Conservation (phyloP, 1,140 invertebrate genomes). For the Chelonus insularis region DNA sequence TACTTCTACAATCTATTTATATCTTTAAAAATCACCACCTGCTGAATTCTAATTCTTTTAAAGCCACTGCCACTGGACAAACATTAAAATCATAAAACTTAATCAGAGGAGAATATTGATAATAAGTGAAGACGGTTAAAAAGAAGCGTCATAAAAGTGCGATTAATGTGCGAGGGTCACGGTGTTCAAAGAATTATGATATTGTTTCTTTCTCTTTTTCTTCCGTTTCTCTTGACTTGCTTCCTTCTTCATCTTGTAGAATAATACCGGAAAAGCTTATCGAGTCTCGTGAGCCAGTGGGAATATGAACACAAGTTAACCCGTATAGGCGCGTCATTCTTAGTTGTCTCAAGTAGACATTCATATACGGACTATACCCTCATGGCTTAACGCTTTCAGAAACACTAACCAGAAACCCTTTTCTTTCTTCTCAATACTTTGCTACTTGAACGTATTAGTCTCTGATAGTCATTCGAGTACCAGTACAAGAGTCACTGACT, state of each 20-base stretch:
- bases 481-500: background rate
- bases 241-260: background rate
- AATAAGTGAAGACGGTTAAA: background rate
- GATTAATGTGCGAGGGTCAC: slow-evolving; percentile 7
- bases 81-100: background rate
- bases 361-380: slow-evolving; percentile 28
- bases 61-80: background rate
- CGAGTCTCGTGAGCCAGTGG: slow-evolving; percentile 35
- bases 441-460: background rate
- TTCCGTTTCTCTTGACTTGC: too few species aligned
- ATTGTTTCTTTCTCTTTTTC: background rate
- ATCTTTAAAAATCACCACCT: background rate
- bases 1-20: background rate
- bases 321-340: slow-evolving; percentile 8
- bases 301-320: slow-evolving; percentile 41
- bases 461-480: background rate
- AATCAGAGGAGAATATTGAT: background rate
- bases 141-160: background rate
- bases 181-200: slow-evolving; percentile 9
- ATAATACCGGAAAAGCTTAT: slow-evolving; percentile 47
- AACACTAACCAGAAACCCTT: slow-evolving; percentile 50
- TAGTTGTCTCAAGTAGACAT: slow-evolving; percentile 13
- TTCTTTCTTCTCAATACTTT: slow-evolving; percentile 9
- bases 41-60: background rate
- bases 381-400: slow-evolving; percentile 39